Conservation (phyloP, 2,113 vertebrate genomes). For the Menura novaehollandiae region DNA sequence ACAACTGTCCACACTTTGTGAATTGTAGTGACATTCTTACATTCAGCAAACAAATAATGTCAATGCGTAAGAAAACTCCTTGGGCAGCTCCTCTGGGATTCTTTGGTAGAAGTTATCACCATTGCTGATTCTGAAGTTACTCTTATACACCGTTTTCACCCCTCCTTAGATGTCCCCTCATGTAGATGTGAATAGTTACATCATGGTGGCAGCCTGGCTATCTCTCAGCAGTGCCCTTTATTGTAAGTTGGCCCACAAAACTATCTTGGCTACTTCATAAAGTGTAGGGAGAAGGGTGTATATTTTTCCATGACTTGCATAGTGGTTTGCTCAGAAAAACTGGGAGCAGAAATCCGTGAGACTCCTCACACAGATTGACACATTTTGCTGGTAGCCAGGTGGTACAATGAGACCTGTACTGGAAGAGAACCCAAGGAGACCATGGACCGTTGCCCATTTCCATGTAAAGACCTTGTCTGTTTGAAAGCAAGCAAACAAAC, state of each 20-base stretch:
- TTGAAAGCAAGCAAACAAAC: background rate
- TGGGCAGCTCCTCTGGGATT: background rate
- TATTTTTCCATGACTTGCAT: rapidly evolving
- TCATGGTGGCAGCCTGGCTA: background rate
- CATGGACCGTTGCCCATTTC: background rate
- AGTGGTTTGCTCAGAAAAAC: background rate
- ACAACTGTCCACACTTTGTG: background rate
- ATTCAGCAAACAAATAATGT: background rate
- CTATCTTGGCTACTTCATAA: background rate
- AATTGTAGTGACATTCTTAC: background rate
- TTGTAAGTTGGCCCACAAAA: background rate
- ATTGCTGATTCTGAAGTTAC: background rate
- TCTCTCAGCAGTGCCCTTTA: background rate
- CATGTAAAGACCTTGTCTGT: background rate
- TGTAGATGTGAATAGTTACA: background rate
- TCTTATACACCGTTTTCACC: background rate
- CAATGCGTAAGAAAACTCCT: background rate
- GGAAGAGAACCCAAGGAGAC: background rate
- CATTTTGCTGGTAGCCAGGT: background rate
- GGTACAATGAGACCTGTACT: background rate
- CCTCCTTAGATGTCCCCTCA: background rate
- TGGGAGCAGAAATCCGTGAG: background rate
- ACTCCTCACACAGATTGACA: background rate
- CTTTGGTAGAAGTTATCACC: background rate
- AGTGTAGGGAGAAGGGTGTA: background rate